Conservation (phyloP, 2,888 invertebrate species). For the Tetragonisca angustula region DNA sequence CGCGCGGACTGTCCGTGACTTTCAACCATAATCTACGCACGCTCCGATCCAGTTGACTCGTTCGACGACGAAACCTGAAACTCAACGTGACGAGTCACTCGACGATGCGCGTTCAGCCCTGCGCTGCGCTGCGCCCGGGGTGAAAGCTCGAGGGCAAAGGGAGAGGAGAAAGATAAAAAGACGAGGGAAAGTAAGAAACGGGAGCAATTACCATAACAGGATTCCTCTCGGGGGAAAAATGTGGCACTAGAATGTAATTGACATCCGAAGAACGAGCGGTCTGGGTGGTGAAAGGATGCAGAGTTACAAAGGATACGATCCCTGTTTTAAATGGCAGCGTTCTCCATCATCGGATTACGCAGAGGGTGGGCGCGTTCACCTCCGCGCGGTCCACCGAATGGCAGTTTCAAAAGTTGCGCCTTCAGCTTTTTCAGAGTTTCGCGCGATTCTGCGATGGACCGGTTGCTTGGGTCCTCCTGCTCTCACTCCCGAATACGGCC, state of each 20-base stretch:
- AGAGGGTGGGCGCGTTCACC: conserved; percentile 35
- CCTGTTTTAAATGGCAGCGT: conserved; percentile 41
- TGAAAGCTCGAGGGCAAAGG: background rate
- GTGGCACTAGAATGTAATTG: conserved; percentile 27
- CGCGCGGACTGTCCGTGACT: background rate
- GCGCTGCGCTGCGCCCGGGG: background rate
- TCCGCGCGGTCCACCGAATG: background rate
- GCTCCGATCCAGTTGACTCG: background rate
- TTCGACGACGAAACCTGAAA: conserved; percentile 2
- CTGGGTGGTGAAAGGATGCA: conserved; percentile 20
- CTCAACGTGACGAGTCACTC: conserved; percentile 5
- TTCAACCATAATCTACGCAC: background rate
- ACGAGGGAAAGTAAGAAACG: background rate
- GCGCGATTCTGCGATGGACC: conserved; percentile 34
- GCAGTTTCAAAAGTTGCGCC: background rate
- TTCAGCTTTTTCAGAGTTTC: background rate
- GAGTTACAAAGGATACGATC: conserved; percentile 1
- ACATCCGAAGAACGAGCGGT: conserved; percentile 3
- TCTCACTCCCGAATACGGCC: conserved; percentile 64
- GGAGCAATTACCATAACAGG: conserved; percentile 18
- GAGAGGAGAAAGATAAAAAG: background rate
- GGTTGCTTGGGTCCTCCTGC: conserved; percentile 43
- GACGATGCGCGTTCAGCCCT: background rate
- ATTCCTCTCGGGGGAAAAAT: background rate
- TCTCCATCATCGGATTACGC: conserved; percentile 26